Base-by-base conservation (phyloP, 2,797 vertebrate species). In the Salmo trutta region DNA sequence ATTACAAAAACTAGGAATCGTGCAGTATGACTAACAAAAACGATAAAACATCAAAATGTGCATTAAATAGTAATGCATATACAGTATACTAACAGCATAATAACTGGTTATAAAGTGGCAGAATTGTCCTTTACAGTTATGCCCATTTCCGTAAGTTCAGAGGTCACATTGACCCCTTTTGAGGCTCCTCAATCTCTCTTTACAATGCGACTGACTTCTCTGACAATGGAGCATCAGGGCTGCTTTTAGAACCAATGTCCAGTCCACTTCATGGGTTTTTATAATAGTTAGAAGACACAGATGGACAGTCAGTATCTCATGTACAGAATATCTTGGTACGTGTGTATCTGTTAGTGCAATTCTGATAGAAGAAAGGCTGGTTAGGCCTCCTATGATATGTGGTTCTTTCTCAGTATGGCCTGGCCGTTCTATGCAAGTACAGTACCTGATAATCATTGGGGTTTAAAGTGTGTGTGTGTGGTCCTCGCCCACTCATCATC, bases 401-500 rank as follows among this genome's bases (percentile, higher is more conserved):
- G 10, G 7, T 4, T 14, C 29, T 41, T 3, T 19, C 41, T 68
- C 51, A 15, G 74, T n/a, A 47, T 27, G 19, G 64, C 62, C 24
- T 27, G 19, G 64, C 62, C 24, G 47, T 31, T 21, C 74, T 36
- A 53, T 29, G 64, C 56, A 4, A 52, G 27, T 47, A 47, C 41
- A 47, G 51, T 53, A 17, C 29, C 75, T 69, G 73, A 10, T 76
- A 47, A 17, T 76, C 5, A 41, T 47, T 53, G 53, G 68, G 67
- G 5, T 31, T 47, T 41, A 31, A 52, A 24, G 51, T 73, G 71
- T 21, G 65, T 54, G 53, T 59, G 71, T 59, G 68, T 53, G 78
- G 31, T 71, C 31, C 21, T 71, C 67, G 19, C 73, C 77, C 73
- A 75, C 77, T 78, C 78, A 79, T 75, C 77, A 70, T 67, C 78